A percentile compares a stretch with the other conserved stretches of the same genome.
Evolutionary conservation across 2,888 invertebrate genomes (phyloP).

Genomic region (Deroplatys truncata): DNA sequence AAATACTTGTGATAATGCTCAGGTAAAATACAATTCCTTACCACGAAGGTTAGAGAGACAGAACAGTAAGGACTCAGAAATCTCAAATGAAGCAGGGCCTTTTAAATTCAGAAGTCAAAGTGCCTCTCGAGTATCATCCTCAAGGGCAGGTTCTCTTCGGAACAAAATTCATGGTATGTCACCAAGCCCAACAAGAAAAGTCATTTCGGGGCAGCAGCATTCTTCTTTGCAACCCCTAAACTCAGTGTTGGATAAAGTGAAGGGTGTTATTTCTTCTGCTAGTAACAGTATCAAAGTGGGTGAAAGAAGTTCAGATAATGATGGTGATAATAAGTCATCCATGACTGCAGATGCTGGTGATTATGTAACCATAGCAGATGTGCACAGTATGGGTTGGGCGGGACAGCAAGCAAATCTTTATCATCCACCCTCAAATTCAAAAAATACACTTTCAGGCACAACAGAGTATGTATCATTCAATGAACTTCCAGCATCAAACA

Average conservation of each 20-base stretch:
- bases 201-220: not conserved
- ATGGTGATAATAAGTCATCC: not conserved
- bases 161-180: not conserved
- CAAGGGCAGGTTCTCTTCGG: constrained; percentile 1
- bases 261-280: constrained; percentile 12
- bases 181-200: constrained; percentile 7
- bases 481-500: constrained; percentile 58
- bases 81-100: constrained; percentile 12
- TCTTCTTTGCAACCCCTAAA: constrained; percentile 60
- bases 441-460: constrained; percentile 34
- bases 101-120: constrained; percentile 9
- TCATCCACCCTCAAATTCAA: not conserved
- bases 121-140: not conserved
- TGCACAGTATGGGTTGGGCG: constrained; percentile 61
- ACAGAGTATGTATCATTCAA: constrained; percentile 77
- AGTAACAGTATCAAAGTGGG: not conserved
- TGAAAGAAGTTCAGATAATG: not conserved
- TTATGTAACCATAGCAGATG: constrained; percentile 82
- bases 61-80: constrained; percentile 14
- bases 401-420: constrained; percentile 47
- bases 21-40: not conserved
- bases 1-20: not conserved
- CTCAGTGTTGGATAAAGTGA: constrained; percentile 62
- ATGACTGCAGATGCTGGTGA: constrained; percentile 60
- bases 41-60: constrained; percentile 16